Evolutionary conservation across 1,140 invertebrate genomes (phyloP).

Genomic region (Rhyzopertha dominica): DNA sequence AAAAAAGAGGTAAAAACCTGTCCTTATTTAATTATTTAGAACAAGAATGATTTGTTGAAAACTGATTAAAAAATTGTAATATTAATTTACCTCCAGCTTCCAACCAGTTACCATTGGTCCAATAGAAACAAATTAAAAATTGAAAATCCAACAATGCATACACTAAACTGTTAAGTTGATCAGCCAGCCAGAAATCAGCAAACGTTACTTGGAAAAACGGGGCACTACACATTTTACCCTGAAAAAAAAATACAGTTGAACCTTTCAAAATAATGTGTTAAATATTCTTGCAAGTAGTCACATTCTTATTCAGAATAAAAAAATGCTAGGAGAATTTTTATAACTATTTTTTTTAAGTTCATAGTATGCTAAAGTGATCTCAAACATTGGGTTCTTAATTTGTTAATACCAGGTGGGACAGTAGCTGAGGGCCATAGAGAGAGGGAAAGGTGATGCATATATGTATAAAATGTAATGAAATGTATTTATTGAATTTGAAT

Average conservation of each 20-base stretch:
- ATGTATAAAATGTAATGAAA: no score
- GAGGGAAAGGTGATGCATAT: no score
- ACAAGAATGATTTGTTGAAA: not conserved
- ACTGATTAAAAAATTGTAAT: not conserved
- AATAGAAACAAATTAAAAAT: conserved; percentile 65
- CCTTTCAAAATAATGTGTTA: not conserved
- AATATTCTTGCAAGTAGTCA: not conserved
- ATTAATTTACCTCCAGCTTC: conserved; percentile 36
- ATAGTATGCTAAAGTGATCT: no score
- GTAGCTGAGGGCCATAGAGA: no score
- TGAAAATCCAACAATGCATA: conserved; percentile 76
- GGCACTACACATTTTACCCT: conserved; percentile 65
- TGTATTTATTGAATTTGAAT: no score
- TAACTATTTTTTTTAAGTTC: no score
- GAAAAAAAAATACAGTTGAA: conserved; percentile 14
- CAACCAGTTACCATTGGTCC: conserved; percentile 48
- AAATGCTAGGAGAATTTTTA: no score
- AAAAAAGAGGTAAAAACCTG: not conserved
- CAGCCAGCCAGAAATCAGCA: conserved; percentile 91
- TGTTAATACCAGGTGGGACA: no score
- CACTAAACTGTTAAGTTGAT: conserved; percentile 81
- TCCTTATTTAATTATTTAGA: conserved; percentile 1
- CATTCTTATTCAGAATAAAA: not conserved
- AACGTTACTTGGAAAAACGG: conserved; percentile 84
- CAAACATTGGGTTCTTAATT: no score